phyloP scores from a whole-genome alignment of 2,113 vertebrate species.

The Protomyctophum bolini region DNA sequence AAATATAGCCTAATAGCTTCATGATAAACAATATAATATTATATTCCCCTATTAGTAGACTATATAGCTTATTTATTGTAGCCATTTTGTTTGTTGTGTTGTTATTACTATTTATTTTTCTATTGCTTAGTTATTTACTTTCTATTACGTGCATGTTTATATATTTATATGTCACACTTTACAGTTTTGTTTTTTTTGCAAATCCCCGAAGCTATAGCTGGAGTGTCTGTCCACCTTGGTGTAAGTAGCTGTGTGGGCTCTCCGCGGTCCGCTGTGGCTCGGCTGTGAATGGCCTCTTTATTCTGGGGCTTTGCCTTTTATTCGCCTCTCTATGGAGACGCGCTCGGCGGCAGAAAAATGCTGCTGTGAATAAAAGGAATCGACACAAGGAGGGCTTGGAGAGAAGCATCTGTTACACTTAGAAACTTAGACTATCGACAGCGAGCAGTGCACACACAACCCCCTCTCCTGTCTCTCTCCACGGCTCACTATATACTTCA shows the following conservation, averaged over 20 bases:
- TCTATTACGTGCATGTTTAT: too few relatives aligned
- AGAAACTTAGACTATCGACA: conserved; percentile 98
- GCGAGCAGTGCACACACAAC: conserved; percentile 71
- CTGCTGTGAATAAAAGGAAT: conserved; percentile 91
- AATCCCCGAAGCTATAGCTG: conserved; percentile 19
- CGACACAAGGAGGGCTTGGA: conserved; percentile 92
- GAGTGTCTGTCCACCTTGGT: conserved; percentile 76
- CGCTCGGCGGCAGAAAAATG: conserved; percentile 97
- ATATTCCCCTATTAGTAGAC: too few relatives aligned
- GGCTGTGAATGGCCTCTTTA: conserved; percentile 95
- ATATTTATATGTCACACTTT: too few relatives aligned
- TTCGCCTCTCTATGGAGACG: conserved; percentile 99
- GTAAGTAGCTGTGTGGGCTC: conserved; percentile 80
- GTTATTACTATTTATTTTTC: too few relatives aligned
- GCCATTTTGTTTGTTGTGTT: too few relatives aligned
- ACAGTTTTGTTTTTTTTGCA: conserved; percentile 49
- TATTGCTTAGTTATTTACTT: too few relatives aligned
- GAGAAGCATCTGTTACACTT: conserved; percentile 99
- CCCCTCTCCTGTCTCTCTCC: conserved; percentile 53
- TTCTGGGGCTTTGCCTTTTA: conserved; percentile 98
- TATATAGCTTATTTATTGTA: too few relatives aligned
- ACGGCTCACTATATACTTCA: conserved; percentile 32
- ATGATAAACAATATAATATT: too few relatives aligned
- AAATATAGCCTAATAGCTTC: too few relatives aligned
- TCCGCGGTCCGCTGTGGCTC: conserved; percentile 85